Base-by-base conservation (phyloP, 2,797 vertebrate species). In the Poeciliopsis turneri region DNA sequence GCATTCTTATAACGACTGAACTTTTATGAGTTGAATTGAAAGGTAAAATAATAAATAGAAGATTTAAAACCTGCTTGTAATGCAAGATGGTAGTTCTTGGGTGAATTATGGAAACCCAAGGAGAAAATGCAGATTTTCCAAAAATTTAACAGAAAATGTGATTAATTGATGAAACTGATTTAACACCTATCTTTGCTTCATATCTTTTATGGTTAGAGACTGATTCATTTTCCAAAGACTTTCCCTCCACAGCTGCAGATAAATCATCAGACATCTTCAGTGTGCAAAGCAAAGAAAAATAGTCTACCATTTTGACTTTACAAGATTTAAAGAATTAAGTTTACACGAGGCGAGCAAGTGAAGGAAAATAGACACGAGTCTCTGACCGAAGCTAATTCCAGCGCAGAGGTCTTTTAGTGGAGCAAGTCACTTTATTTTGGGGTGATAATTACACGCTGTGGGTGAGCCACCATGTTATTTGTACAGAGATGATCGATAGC, bases 401-500 rank as follows among this genome's bases (percentile, higher is more conserved):
- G 85, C 49, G 69, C 84, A 81, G 79, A 87, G 81, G 76, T 87
- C 78, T 72, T 30, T 74, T 28, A 78, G 80, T n/a, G 77, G 80
- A 88, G 76, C 82, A 85, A 81, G 87, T 74, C 82, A 75, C 84
- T 94, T 94, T 95, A 93, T 95, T 95, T 95, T 93, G 79, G 92
- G 90, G 92, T 91, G 89, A 86, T 95, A 95, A 96, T 95, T 90
- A 90, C 88, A 95, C 83, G 46, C 78, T 80, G 55, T 30, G 77
- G 78, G 78, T 77, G 41, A 84, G 86, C 90, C 77, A 90, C 88
- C 86, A 87, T 95, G 92, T 94, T 90, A 93, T 95, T 95, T 94
- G 91, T 88, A 79, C 72, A 91, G 90, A 91, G 90, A 90, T 95
- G 93, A 95, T 95, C 92, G 92, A 96, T 95, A 92, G 93, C 92